Conservation (phyloP, 2,113 vertebrate species). For the Ciconia stormi region DNA sequence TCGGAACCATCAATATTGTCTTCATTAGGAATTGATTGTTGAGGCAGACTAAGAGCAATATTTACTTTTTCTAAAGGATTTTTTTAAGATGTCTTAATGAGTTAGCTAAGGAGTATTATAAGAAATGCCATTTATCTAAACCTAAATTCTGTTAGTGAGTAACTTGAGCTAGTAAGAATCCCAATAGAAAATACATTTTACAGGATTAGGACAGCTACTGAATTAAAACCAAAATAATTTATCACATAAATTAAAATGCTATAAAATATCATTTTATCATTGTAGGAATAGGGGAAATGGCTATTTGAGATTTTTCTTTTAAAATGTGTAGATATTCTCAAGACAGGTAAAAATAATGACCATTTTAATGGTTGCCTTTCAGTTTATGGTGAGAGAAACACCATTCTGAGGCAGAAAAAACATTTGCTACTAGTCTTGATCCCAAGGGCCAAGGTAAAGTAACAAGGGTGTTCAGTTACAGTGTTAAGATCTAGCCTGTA, state of each 20-base stretch:
- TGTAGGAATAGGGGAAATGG: background rate
- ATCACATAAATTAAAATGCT: background rate
- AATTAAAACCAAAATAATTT: background rate
- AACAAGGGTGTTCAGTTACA: conserved; percentile 87
- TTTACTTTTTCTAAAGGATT: background rate
- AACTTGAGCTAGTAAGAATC: background rate
- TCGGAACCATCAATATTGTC: conserved; percentile 26
- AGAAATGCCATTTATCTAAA: background rate
- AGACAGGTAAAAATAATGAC: background rate
- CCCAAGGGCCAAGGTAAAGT: conserved; percentile 73
- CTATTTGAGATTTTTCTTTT: background rate
- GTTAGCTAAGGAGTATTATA: background rate
- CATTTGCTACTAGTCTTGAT: conserved; percentile 79
- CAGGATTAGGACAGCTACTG: background rate
- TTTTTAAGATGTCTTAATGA: background rate
- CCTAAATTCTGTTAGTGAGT: background rate
- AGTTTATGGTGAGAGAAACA: conserved; percentile 18
- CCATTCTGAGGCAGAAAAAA: conserved; percentile 31
- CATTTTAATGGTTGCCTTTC: background rate
- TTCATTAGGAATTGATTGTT: background rate
- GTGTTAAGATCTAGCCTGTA: conserved; percentile 78
- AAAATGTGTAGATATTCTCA: background rate
- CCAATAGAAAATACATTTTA: background rate
- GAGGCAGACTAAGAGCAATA: background rate
- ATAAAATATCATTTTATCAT: background rate